These are phyloP conservation scores for Aplochiton taeniatus DNA, from an alignment of 2,797 vertebrate species.

Conservation along the genomic window DNA sequence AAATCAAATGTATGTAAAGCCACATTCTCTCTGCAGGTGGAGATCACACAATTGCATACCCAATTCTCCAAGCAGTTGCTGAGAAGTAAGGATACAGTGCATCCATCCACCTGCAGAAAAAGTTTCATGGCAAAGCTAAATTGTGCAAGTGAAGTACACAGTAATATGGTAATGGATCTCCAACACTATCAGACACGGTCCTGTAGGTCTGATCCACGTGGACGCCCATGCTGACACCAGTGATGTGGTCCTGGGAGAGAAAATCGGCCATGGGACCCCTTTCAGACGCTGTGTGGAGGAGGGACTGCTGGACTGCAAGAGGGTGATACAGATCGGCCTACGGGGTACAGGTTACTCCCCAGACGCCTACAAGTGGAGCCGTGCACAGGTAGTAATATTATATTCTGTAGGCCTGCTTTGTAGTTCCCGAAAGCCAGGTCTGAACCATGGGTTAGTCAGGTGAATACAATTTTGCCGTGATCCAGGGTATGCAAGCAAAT, in stretches of 20 bases:
- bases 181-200: conserved; percentile 76
- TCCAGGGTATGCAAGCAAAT: too few species aligned
- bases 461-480: too few species aligned
- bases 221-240: conserved; percentile 88
- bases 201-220: conserved; percentile 89
- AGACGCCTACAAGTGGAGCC: conserved; percentile 80
- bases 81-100: conserved; percentile 75
- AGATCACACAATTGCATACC: conserved; percentile 93
- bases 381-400: conserved; percentile 78
- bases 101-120: background rate
- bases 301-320: conserved; percentile 84
- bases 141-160: background rate
- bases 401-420: too few species aligned
- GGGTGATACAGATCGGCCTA: conserved; percentile 90
- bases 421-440: too few species aligned
- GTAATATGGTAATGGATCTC: too few species aligned
- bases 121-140: background rate
- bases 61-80: conserved; percentile 88
- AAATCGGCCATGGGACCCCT: conserved; percentile 84
- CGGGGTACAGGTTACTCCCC: conserved; percentile 80
- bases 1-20: conserved; percentile 6
- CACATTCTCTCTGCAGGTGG: conserved; percentile 78
- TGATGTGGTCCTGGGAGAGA: conserved; percentile 83
- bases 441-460: too few species aligned
- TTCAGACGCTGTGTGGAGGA: conserved; percentile 92